phyloP scores from a whole-genome alignment of 2,113 vertebrate genomes.

The Eulacestoma nigropectus region DNA sequence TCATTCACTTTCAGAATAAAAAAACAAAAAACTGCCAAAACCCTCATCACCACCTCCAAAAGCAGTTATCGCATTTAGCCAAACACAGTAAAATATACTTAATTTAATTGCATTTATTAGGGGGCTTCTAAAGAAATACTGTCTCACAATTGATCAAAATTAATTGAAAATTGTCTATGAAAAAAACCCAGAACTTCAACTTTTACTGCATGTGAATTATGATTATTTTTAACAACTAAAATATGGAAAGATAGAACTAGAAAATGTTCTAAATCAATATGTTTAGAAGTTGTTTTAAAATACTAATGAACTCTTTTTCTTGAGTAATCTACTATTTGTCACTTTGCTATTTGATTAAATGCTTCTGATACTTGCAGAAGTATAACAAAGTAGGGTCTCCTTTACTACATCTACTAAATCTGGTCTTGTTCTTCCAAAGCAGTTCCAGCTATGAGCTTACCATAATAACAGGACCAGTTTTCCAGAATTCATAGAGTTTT shows the following conservation, averaged over 20 bases:
- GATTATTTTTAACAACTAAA: background rate
- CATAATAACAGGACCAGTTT: background rate
- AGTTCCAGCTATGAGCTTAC: background rate
- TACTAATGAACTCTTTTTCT: background rate
- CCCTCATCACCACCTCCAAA: background rate
- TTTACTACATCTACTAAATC: background rate
- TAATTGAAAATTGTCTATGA: background rate
- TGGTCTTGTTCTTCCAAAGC: background rate
- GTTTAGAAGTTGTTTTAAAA: background rate
- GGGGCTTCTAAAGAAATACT: background rate
- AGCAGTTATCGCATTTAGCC: background rate
- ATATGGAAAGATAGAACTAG: background rate
- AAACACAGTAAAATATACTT: background rate
- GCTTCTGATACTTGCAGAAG: background rate
- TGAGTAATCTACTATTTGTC: background rate
- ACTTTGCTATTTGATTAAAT: background rate
- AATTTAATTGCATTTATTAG: background rate
- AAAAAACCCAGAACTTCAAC: background rate
- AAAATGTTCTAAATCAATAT: background rate
- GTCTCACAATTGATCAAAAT: background rate
- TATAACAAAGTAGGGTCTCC: background rate
- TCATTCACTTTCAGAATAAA: background rate
- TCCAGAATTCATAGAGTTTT: background rate
- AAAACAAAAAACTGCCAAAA: background rate
- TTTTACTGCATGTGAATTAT: background rate